Evolutionary conservation across 2,888 invertebrate species (phyloP), one percentile per base, ranked within the genome.

Genomic region (Pilophorus perplexus): DNA sequence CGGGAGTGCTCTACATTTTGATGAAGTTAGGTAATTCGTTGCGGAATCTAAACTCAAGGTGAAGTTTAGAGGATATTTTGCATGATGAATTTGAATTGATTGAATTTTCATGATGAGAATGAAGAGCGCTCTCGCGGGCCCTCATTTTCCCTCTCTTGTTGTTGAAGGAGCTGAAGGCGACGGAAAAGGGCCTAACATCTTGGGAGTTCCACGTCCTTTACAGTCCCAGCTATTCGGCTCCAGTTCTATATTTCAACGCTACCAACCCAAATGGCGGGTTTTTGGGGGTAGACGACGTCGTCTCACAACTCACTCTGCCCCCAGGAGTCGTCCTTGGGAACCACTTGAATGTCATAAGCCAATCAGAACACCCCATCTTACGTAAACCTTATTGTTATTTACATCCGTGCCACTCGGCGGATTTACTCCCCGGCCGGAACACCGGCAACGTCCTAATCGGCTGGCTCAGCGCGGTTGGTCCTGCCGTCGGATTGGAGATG

Each of bases 281-380:
- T 5, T 25, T 74, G 22, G 25, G 44, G 12, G 57, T 72, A 10
- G 72, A 73, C 20, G 50, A 71, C 22, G 37, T 72, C 3, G 69
- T 71, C 69, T 16, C 20, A 1, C 23, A 50, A 3, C 67, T 71
- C 64, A 20, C 84, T 74, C 70, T 80, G 1, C 79, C 81, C 0
- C 80, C 79, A 67, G 84, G 85, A 74, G 79, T 84, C 0, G 83
- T 84, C 72, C 52, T 52, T 18, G 88, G 87, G 75, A 88, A 87
- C 1, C 77, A 79, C 12, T 83, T 85, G 71, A 66, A 44, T 50
- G 62, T 68, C 12, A 64, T 74, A 4, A 71, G 71, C n/a, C 73
- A 73, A 64, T 62, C 65, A 38, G 74, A 74, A 60, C 74, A 74
- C 57, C 74, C 74, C 0, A 50, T 73, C 12, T 52, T 72, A 10